Base-by-base conservation (phyloP, 2,888 invertebrate genomes). In the Eudemis profundana region DNA sequence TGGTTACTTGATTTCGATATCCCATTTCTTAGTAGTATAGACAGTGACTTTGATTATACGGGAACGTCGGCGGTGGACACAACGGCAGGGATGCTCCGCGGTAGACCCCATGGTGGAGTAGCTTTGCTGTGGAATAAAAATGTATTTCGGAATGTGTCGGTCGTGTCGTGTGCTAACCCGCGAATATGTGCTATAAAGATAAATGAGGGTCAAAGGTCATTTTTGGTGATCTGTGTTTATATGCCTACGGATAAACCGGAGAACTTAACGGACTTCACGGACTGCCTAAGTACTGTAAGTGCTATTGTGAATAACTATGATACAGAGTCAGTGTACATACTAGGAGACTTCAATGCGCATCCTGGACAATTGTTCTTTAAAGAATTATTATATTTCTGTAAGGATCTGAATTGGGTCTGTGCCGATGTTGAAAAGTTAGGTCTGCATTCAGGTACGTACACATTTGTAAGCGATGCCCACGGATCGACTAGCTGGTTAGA, bases 401-500 rank as follows among this genome's bases (percentile, higher is more conserved):
- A n/a, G 1, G 46, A 46, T 10, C 46, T n/a, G n/a, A 21, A n/a
- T 3, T 46, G 46, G 46, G 23, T 23, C 4, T 23, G n/a, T 46
- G 23, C 21, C 12, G 46, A 46, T 42, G 42, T 42, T 2, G 8
- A 42, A 2, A 17, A 17, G 17, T 42, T 42, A 7, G 42, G 17
- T 8, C 3, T 15, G 7, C 15, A 15, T 2, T 40, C 40, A 4
- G 40, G 40, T 15, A 40, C 40, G 8, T 40, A 15, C 15, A 40
- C 23, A 23, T 21, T 46, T 12, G 4, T n/a, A 12, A 21, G 23
- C n/a, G n/a, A n/a, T n/a, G n/a, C n/a, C n/a, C n/a, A n/a, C n/a
- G n/a, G n/a, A n/a, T n/a, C n/a, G n/a, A 19, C 44, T 8, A 44
- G 44, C 8, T 44, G 44, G 44, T 19, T 44, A 19, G 44, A 44